These are phyloP conservation scores for Platysternon megacephalum DNA, from an alignment of 2,113 vertebrate species.

Conservation along the genomic window DNA sequence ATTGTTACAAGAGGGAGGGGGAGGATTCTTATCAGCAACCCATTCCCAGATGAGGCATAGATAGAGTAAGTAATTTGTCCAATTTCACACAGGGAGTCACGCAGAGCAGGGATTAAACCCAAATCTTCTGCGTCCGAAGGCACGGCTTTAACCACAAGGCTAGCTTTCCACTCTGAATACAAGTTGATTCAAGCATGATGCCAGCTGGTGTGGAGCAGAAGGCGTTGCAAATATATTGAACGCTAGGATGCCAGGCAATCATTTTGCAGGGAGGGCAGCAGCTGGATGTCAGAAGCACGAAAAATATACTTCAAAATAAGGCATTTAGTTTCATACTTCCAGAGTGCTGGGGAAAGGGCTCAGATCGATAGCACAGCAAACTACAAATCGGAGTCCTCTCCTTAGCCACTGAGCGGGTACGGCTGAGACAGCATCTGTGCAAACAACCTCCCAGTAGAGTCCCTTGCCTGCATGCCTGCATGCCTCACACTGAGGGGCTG, in stretches of 20 bases:
- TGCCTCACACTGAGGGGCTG: constrained; percentile 21
- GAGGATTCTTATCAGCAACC: not conserved
- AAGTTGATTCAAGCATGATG: constrained; percentile 60
- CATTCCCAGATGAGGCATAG: constrained; percentile 29
- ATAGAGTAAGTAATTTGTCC: constrained; percentile 40
- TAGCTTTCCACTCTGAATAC: constrained; percentile 50
- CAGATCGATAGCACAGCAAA: constrained; percentile 49
- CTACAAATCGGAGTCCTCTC: constrained; percentile 41
- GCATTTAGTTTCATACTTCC: constrained; percentile 10
- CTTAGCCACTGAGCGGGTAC: constrained; percentile 15
- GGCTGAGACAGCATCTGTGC: constrained; percentile 70
- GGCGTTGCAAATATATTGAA: not conserved
- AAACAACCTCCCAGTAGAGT: constrained; percentile 28
- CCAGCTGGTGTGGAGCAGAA: constrained; percentile 40
- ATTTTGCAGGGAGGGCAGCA: not conserved
- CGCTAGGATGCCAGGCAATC: not conserved
- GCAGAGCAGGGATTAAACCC: constrained; percentile 59
- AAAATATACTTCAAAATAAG: constrained; percentile 1
- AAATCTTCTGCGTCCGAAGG: constrained; percentile 51
- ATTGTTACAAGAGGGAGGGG: not conserved
- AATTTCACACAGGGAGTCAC: constrained; percentile 51
- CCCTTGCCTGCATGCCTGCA: constrained; percentile 42
- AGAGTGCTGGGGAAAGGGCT: constrained; percentile 36
- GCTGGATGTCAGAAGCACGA: not conserved
- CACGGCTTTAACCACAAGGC: constrained; percentile 69